Percentiles rank a stretch among this genome's conserved stretches.
Conservation (phyloP, 2,797 vertebrate genomes). For the Rhadinocentrus ornatus region DNA sequence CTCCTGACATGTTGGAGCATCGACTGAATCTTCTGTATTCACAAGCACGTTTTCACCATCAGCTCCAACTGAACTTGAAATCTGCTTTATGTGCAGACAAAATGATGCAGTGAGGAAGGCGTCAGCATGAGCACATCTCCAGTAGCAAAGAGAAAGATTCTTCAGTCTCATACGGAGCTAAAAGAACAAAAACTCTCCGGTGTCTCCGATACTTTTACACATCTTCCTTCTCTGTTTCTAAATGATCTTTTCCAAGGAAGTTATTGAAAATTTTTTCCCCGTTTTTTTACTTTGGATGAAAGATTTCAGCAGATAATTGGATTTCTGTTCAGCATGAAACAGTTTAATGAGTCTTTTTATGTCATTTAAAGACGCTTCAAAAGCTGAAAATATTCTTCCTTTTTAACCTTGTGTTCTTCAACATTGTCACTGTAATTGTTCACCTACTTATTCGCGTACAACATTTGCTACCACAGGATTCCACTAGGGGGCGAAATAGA, state of each 20-base stretch:
- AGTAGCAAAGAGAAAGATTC: background rate
- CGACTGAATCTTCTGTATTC: background rate
- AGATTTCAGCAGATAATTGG: background rate
- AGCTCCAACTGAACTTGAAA: background rate
- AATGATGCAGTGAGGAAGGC: background rate
- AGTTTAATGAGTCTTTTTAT: background rate
- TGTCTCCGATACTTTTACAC: background rate
- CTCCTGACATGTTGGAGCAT: background rate
- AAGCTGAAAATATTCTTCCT: background rate
- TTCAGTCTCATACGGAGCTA: background rate
- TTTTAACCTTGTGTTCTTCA: background rate
- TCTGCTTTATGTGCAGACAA: background rate
- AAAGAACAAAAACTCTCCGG: background rate
- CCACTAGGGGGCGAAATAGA: too few species aligned
- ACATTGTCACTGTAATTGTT: background rate
- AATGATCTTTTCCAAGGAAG: background rate
- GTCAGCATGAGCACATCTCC: background rate
- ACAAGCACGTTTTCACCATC: background rate
- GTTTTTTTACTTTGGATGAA: background rate
- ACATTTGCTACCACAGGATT: too few species aligned
- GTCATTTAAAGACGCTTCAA: background rate
- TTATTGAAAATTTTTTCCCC: background rate
- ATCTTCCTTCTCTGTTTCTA: background rate
- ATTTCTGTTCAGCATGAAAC: background rate
- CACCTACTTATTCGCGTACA: too few species aligned